phyloP scores from a whole-genome alignment of 2,113 vertebrate species.

The Ahaetulla prasina region DNA sequence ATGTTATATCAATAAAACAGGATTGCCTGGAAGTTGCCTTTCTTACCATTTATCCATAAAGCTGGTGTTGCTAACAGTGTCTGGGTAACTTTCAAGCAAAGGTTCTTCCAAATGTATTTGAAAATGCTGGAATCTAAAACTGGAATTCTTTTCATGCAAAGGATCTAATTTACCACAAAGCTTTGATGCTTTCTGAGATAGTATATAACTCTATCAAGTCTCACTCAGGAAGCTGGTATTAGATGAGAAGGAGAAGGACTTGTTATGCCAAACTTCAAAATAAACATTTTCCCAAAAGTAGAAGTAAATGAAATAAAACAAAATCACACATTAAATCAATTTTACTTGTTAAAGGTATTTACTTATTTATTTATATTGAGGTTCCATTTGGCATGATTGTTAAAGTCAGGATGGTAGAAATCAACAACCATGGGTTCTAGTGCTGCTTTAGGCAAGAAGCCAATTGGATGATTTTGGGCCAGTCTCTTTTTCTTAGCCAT shows the following conservation, averaged over 20 bases:
- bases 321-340: not conserved
- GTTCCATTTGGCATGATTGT: not conserved
- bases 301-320: not conserved
- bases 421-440: not conserved
- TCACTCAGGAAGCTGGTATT: not conserved
- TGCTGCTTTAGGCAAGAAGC: not conserved
- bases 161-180: not conserved
- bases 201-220: not conserved
- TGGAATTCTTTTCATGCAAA: not conserved
- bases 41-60: not conserved
- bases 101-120: not conserved
- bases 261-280: not conserved
- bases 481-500: not conserved
- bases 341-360: not conserved
- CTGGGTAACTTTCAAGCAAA: not conserved
- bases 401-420: not conserved
- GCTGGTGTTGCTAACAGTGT: not conserved
- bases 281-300: not conserved
- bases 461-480: not conserved
- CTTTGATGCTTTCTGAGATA: not conserved
- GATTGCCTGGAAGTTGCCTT: not conserved
- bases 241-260: not conserved
- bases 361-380: not conserved
- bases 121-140: not conserved
- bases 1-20: not conserved